Base-by-base conservation (phyloP, 1,140 invertebrate genomes). In the Wasmannia auropunctata region DNA sequence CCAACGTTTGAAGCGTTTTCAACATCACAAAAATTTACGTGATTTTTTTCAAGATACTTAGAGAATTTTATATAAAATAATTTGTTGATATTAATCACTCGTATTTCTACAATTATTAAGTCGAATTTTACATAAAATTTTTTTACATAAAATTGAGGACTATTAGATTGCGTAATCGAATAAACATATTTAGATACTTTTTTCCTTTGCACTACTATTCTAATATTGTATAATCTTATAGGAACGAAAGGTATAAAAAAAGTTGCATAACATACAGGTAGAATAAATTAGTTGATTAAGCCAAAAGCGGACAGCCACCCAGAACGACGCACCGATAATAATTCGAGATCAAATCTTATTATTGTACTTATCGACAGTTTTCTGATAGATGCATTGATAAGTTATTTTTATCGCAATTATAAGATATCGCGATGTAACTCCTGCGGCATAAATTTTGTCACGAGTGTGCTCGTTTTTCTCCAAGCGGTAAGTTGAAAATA, bases 401-500 rank as follows among this genome's bases (percentile, higher is more conserved):
- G 43, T 81, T 43, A 56, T 56, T 70, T 58, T 25, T 43, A 34
- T 56, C 22, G 19, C 11, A 70, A 69, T 81, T 70, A 81, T 65
- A 22, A 63, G 10, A 34, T 80, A 80, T 54, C 14, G 8, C 62
- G 49, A 22, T 19, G 34, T 49, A n/a, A 10, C n/a, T 43, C 10
- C 19, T 69, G 19, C 28, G 1, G 0, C 19, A 6, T 22, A 43
- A 37, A 3, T 60, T 83, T 58, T 83, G 34, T 58, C 37, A 19
- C 72, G 19, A 67, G 14, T 25, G 7, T 4, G 37, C 37, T 43
- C 37, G 67, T 83, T 74, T 72, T 56, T 19, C 7, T 54, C 5
- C 25, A 74, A 37, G 40, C 67, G 60, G 58, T 58, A 40, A n/a
- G n/a, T 40, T 49, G 67, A 74, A 72, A 72, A 74, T 83, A 83